Percentiles rank a stretch among this genome's conserved stretches.
These are phyloP conservation scores for Enteromius thamalakanensis DNA, from an alignment of 2,797 vertebrate species.

Conservation along the genomic window DNA sequence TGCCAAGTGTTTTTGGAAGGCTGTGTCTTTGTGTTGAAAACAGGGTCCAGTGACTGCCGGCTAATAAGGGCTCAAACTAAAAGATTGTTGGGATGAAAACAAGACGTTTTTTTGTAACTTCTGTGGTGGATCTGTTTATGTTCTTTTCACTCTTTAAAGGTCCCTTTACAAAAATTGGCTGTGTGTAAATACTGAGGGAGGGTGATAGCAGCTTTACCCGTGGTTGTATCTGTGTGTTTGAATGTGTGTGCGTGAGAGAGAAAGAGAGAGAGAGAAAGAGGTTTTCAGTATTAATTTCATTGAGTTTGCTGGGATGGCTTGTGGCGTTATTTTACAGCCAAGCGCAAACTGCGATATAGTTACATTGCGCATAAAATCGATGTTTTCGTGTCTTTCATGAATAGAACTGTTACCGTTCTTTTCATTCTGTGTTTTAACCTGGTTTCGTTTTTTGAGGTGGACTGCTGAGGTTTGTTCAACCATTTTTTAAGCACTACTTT, in stretches of 20 bases:
- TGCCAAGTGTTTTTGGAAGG: conserved; percentile 6
- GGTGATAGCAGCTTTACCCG: background rate
- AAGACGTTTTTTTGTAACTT: conserved; percentile 17
- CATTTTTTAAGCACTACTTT: conserved; percentile 51
- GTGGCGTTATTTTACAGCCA: conserved; percentile 23
- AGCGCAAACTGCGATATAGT: conserved; percentile 24
- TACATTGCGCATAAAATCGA: conserved; percentile 17
- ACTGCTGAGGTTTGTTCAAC: background rate
- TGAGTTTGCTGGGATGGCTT: conserved; percentile 19
- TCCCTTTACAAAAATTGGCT: conserved; percentile 40
- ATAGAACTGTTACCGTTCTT: conserved; percentile 30
- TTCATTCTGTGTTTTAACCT: conserved; percentile 6
- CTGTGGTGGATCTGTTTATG: conserved; percentile 17
- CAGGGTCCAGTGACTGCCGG: conserved; percentile 35
- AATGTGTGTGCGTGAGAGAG: background rate
- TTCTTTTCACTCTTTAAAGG: conserved; percentile 1
- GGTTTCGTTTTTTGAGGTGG: conserved; percentile 3
- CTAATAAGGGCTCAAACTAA: conserved; percentile 48
- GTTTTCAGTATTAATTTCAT: conserved; percentile 31
- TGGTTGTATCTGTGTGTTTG: conserved; percentile 15
- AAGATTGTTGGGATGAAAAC: background rate
- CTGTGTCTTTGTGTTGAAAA: background rate
- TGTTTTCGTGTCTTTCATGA: conserved; percentile 18
- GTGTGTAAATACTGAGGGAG: conserved; percentile 8
- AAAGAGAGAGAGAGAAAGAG: background rate